phyloP scores from a whole-genome alignment of 2,113 vertebrate species.

The Petroica traversi region DNA sequence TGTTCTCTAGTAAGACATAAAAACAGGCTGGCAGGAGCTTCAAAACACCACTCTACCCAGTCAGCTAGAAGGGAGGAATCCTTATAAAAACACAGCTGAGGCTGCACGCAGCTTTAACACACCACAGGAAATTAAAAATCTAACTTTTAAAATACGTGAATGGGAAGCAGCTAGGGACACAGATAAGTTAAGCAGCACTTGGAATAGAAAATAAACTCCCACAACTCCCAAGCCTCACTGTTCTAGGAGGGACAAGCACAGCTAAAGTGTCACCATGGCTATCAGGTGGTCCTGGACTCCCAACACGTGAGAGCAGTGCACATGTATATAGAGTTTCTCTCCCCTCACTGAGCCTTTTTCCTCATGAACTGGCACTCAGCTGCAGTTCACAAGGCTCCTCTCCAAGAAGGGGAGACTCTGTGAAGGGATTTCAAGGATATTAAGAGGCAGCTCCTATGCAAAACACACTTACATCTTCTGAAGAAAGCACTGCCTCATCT shows the following conservation, averaged over 20 bases:
- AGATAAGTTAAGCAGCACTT: not conserved
- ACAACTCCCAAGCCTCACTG: not conserved
- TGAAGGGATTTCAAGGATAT: not conserved
- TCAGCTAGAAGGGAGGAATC: slow-evolving; percentile 36
- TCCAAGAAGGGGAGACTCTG: not conserved
- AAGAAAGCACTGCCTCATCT: not conserved
- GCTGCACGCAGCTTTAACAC: slow-evolving; percentile 20
- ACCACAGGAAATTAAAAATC: slow-evolving; percentile 64
- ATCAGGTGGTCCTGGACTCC: not conserved
- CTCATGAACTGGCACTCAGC: not conserved
- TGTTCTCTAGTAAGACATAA: slow-evolving; percentile 1
- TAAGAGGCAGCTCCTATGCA: not conserved
- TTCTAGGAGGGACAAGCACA: not conserved
- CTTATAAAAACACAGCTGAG: slow-evolving; percentile 63
- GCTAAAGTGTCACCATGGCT: slow-evolving; percentile 38
- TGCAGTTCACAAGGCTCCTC: not conserved
- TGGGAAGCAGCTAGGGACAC: not conserved
- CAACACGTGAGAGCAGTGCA: slow-evolving; percentile 4
- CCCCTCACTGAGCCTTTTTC: not conserved
- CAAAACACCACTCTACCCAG: slow-evolving; percentile 11
- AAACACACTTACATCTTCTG: not conserved
- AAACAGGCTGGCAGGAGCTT: slow-evolving; percentile 17
- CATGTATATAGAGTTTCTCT: not conserved
- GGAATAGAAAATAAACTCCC: not conserved
- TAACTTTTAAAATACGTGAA: not conserved